Evolutionary conservation across 1,140 invertebrate genomes (phyloP).

Genomic region (Caerostris extrusa): DNA sequence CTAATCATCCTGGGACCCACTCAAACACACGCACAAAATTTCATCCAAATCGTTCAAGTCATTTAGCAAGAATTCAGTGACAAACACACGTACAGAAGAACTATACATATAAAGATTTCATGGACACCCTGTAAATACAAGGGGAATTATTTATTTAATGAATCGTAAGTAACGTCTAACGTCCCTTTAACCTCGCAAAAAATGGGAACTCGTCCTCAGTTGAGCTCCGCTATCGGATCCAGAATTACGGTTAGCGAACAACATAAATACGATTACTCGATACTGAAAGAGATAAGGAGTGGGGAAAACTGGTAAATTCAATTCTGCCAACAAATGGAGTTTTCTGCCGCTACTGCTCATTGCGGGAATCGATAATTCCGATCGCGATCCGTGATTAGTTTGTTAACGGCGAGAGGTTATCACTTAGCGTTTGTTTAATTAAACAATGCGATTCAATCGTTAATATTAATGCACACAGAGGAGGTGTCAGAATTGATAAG

Average conservation of each 20-base stretch:
- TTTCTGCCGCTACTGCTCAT: neutral
- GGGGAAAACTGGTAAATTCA: slow-evolving; percentile 16
- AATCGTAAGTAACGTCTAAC: no score
- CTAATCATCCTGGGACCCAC: no score
- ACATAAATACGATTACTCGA: neutral
- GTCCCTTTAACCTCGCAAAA: no score
- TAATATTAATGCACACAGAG: neutral
- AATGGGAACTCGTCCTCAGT: neutral
- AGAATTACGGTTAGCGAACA: neutral
- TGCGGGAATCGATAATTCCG: neutral
- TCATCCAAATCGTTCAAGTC: no score
- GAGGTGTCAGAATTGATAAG: neutral
- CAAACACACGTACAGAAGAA: no score
- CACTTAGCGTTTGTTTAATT: slow-evolving; percentile 29
- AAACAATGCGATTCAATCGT: neutral
- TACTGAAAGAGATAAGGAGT: neutral
- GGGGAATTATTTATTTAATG: no score
- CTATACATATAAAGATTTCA: no score
- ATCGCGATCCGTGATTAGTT: neutral
- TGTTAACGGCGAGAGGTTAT: neutral
- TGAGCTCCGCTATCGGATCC: neutral
- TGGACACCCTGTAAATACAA: no score
- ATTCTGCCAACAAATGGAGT: slow-evolving; percentile 16
- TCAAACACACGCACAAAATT: no score
- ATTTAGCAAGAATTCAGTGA: no score